Percentiles rank a stretch among this genome's conserved stretches.
Evolutionary conservation across 2,113 vertebrate species (phyloP).

Genomic region (Oreotrochilus melanogaster): DNA sequence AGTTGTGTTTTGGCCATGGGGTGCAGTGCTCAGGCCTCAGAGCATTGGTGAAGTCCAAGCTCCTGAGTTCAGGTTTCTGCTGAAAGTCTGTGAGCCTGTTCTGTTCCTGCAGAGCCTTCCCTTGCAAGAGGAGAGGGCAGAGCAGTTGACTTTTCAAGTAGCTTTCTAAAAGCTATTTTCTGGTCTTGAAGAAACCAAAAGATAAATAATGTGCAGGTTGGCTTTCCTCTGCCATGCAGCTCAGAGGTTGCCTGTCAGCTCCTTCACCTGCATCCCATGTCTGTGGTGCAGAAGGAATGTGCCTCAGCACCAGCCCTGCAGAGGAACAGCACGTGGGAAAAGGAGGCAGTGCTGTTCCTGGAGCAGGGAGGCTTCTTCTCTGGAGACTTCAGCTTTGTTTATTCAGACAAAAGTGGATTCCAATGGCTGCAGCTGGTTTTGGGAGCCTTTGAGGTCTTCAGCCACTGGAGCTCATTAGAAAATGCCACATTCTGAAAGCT

Average conservation of each 20-base stretch:
- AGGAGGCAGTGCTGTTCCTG: conserved; percentile 16
- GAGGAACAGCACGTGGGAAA: conserved; percentile 31
- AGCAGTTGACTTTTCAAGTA: neutral
- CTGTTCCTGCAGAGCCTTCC: neutral
- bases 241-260: neutral
- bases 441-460: no score
- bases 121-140: neutral
- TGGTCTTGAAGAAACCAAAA: neutral
- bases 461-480: no score
- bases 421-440: neutral
- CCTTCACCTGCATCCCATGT: neutral
- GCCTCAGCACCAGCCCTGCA: neutral
- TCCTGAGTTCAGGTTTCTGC: neutral
- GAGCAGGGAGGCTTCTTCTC: conserved; percentile 36
- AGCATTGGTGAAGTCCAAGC: neutral
- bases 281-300: neutral
- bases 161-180: neutral
- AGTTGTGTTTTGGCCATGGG: neutral
- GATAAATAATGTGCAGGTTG: neutral
- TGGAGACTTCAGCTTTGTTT: conserved; percentile 49
- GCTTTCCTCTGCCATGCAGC: neutral
- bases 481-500: no score
- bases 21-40: neutral
- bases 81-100: neutral
- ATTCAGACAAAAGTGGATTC: conserved; percentile 35